phyloP scores from a whole-genome alignment of 2,113 vertebrate genomes.

The Colistium nudipinnis region DNA sequence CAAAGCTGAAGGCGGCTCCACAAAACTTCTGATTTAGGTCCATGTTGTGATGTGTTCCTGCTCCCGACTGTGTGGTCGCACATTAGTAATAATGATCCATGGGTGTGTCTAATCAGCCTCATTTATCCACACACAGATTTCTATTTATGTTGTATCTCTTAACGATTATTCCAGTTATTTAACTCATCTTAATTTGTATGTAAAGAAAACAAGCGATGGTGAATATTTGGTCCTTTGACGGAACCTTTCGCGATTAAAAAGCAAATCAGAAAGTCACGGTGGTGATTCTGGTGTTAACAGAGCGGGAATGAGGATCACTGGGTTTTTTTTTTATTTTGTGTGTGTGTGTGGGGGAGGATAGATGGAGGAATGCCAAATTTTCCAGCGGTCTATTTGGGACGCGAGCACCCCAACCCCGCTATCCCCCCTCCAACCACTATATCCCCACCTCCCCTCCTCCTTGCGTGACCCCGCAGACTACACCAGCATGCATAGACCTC shows the following conservation, averaged over 20 bases:
- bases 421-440: slow-evolving; percentile 14
- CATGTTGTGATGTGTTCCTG: neutral
- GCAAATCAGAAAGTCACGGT: neutral
- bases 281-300: slow-evolving; percentile 23
- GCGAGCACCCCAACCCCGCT: slow-evolving; percentile 25
- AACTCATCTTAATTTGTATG: neutral
- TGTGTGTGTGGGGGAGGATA: slow-evolving; percentile 49
- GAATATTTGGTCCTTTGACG: too few species aligned
- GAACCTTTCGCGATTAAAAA: too few species aligned
- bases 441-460: neutral
- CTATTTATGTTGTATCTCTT: neutral
- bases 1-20: neutral
- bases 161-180: slow-evolving; percentile 1
- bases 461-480: slow-evolving; percentile 38
- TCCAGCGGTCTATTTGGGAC: slow-evolving; percentile 55
- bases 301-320: neutral
- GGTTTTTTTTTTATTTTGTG: too few species aligned
- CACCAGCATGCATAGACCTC: slow-evolving; percentile 19
- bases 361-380: slow-evolving; percentile 51
- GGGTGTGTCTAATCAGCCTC: neutral
- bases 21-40: neutral
- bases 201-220: too few species aligned
- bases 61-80: neutral
- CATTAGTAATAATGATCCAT: neutral
- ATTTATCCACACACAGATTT: neutral